Evolutionary conservation across 2,888 invertebrate species (phyloP).

Genomic region (Eristalis arbustorum): DNA sequence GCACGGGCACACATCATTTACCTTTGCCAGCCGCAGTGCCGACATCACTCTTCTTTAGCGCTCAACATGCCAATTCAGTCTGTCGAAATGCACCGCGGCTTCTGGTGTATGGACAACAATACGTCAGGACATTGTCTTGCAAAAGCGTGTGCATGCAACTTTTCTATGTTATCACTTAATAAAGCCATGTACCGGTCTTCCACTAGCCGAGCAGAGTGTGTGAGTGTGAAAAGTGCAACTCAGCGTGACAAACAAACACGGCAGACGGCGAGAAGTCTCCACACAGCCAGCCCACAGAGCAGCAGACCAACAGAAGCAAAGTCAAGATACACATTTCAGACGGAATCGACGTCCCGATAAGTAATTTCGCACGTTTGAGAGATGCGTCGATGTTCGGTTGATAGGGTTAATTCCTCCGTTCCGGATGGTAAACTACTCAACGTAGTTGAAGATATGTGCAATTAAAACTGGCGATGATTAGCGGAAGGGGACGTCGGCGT

Average conservation of each 20-base stretch:
- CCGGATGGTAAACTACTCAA: slow-evolving; percentile 56
- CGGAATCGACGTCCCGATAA: slow-evolving; percentile 44
- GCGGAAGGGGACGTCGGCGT: neutral
- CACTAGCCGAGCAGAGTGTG: neutral
- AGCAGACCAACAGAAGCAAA: neutral
- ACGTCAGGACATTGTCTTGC: slow-evolving; percentile 42
- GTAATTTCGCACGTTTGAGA: slow-evolving; percentile 60
- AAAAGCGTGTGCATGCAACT: slow-evolving; percentile 53
- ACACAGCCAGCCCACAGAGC: neutral
- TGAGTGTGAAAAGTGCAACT: slow-evolving; percentile 48
- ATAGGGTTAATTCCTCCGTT: slow-evolving; percentile 59
- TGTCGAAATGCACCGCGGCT: slow-evolving; percentile 39
- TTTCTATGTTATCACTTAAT: slow-evolving; percentile 68
- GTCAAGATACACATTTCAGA: slow-evolving; percentile 20
- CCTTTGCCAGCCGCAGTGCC: slow-evolving; percentile 54
- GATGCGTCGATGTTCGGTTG: slow-evolving; percentile 50
- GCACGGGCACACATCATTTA: slow-evolving; percentile 55
- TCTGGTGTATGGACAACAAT: slow-evolving; percentile 29
- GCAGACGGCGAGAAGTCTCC: neutral
- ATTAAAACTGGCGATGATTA: slow-evolving; percentile 39
- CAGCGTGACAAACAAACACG: slow-evolving; percentile 60
- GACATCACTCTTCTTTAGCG: slow-evolving; percentile 52
- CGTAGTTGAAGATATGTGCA: slow-evolving; percentile 34
- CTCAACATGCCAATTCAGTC: slow-evolving; percentile 50
- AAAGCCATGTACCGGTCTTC: slow-evolving; percentile 43